phyloP scores from a whole-genome alignment of 2,888 invertebrate species.

The Gastrophysa polygoni region DNA sequence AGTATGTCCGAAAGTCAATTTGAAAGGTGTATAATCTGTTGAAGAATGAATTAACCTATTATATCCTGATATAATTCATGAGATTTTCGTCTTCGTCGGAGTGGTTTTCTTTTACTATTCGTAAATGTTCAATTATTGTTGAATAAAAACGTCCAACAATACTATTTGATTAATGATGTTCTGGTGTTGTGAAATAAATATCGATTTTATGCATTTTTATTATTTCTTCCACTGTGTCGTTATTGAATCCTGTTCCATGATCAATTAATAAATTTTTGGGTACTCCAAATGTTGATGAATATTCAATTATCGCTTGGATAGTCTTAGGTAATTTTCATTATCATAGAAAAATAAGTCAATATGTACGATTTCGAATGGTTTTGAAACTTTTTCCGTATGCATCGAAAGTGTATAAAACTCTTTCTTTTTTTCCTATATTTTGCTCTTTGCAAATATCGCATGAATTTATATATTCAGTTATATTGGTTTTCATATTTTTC shows the following conservation, averaged over 20 bases:
- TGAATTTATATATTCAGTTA: constrained; percentile 19
- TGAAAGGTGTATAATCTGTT: constrained; percentile 14
- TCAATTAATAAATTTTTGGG: constrained; percentile 13
- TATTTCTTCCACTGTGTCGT: constrained; percentile 8
- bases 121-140: constrained; percentile 13
- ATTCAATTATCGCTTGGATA: constrained; percentile 8
- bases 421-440: constrained; percentile 23
- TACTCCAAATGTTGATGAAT: constrained; percentile 13
- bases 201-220: constrained; percentile 24
- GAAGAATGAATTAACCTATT: constrained; percentile 9
- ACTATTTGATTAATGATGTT: constrained; percentile 20
- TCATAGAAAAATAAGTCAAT: constrained; percentile 3
- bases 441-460: constrained; percentile 18
- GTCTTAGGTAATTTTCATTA: constrained; percentile 9
- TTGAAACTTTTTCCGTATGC: constrained; percentile 15
- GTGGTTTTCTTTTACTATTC: constrained; percentile 2
- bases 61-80: constrained; percentile 4
- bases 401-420: constrained; percentile 3
- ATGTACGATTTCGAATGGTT: constrained; percentile 15
- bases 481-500: constrained; percentile 1
- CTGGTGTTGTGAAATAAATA: constrained; percentile 22
- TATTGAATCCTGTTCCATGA: constrained; percentile 19
- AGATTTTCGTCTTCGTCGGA: neutral
- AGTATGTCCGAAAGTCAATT: constrained; percentile 20
- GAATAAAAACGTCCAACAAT: constrained; percentile 17